Evolutionary conservation across 2,113 vertebrate species (phyloP), one percentile per base, ranked within the genome.

Genomic region (Oostethus manadensis): DNA sequence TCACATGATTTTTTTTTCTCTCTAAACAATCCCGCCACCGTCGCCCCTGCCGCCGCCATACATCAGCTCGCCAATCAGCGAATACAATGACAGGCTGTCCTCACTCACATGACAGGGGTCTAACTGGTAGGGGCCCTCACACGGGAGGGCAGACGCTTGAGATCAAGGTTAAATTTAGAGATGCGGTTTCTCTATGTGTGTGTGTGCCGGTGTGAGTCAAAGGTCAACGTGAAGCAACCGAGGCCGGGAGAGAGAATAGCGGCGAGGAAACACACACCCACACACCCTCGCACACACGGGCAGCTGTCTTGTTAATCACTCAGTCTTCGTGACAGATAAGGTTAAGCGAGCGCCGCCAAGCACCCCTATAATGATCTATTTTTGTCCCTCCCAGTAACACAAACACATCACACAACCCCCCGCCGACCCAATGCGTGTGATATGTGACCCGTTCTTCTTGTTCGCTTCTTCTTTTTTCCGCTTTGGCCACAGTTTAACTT

Each of bases 401-500:
- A 81, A 73, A 80, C 73, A 78, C 74, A 69, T 63, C 51, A 20
- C 71, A 71, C 48, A 68, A 45, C 64, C 66, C 46, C 18, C 51
- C 26, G 62, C 66, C 62, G 46, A 29, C 61, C 44, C 49, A 42
- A 51, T 35, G 0, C 57, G 23, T 38, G 18, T 51, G 16, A 46
- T 46, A 26, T 58, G 43, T 55, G 18, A 58, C 10, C 44, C 33
- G 33, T 29, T 60, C 23, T 51, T 45, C 10, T 68, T 14, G 40
- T 26, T 63, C 45, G 50, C 40, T 21, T 48, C 35, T 45, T 49
- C 42, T 29, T 47, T 17, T 60, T 22, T 15, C 71, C 29, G 42
- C 47, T 79, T 46, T 66, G 75, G n/a, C 16, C 47, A 10, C 43
- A 98, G 96, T 98, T 98, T 82, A 99, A 99, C 88, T 99, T 99